Conservation (phyloP, 2,113 vertebrate species). For the Chascanopsetta lugubris region DNA sequence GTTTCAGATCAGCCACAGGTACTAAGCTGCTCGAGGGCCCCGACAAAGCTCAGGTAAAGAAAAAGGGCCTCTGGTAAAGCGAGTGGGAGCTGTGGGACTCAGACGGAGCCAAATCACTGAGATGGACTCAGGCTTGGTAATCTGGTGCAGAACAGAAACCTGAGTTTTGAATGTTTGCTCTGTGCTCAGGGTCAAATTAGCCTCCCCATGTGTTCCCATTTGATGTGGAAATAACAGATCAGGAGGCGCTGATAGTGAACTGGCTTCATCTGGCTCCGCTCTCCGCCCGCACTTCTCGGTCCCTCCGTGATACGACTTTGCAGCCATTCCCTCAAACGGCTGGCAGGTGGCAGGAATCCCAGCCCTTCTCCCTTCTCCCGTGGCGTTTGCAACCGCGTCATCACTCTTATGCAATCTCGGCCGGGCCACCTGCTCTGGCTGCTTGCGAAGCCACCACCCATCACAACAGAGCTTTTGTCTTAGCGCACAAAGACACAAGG, state of each 20-base stretch:
- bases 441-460: constrained; percentile 37
- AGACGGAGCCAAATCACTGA: constrained; percentile 25
- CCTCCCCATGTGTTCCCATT: constrained; percentile 8
- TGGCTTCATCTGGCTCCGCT: constrained; percentile 22
- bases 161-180: constrained; percentile 45
- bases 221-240: constrained; percentile 36
- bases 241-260: constrained; percentile 9
- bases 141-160: constrained; percentile 37
- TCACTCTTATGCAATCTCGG: constrained; percentile 55
- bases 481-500: constrained; percentile 39
- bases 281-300: constrained; percentile 22
- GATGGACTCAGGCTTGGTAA: constrained; percentile 13
- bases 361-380: constrained; percentile 11
- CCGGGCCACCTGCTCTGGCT: constrained; percentile 43
- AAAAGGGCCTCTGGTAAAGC: constrained; percentile 25
- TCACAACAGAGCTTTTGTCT: constrained; percentile 55
- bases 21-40: constrained; percentile 61
- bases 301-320: constrained; percentile 4
- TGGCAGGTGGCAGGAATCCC: constrained; percentile 34
- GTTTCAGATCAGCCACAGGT: constrained; percentile 65
- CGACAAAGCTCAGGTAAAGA: constrained; percentile 40
- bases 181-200: constrained; percentile 30
- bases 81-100: constrained; percentile 37
- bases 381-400: constrained; percentile 30
- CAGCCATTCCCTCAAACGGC: constrained; percentile 2